Evolutionary conservation across 2,888 invertebrate species (phyloP), one percentile per base, ranked within the genome.

Genomic region (Phragmatobia fuliginosa): DNA sequence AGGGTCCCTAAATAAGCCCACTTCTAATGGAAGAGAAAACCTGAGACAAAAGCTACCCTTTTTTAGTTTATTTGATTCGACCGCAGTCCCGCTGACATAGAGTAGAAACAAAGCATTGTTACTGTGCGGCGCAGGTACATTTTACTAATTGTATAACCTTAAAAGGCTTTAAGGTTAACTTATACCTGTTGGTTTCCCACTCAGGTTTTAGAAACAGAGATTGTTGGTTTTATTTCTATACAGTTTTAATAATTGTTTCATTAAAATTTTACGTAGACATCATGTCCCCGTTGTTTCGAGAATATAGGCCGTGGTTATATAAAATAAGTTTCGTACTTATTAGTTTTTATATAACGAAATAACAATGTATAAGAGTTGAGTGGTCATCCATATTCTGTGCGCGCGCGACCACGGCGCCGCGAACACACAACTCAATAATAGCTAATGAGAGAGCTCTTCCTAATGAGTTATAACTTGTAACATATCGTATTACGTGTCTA

Each of bases 1-100:
- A 69, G 28, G 59, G 49, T 31, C 36, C 65, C 61, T 69, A 69
- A 62, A 66, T 70, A 56, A 62, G 58, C 49, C 56, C 38, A 36
- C 32, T 58, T 28, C 38, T 62, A 58, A 62, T 45, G 33, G 45
- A 33, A 61, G 45, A 61, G 56, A 31, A 38, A 70, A 33, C 45
- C 65, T 66, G 41, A 56, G 65, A 69, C 64, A 61, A 69, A 59
- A 61, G 36, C 36, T 65, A 61, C 33, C n/a, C 33, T 38, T 56
- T 45, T 68, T 60, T 14, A 45, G 36, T 59, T 63, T 68, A 28
- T 45, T 41, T 41, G 45, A 21, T 5, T 41, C 38, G 56, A 33
- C 32, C 31, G 25, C 11, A 36, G 25, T 21, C 25, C 5, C 11
- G n/a, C 25, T 25, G 28, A 25, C 7, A 41, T 31, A 31, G 62